Evolutionary conservation across 2,797 vertebrate species (phyloP), one percentile per base, ranked within the genome.

Genomic region (Lacerta viridis): DNA sequence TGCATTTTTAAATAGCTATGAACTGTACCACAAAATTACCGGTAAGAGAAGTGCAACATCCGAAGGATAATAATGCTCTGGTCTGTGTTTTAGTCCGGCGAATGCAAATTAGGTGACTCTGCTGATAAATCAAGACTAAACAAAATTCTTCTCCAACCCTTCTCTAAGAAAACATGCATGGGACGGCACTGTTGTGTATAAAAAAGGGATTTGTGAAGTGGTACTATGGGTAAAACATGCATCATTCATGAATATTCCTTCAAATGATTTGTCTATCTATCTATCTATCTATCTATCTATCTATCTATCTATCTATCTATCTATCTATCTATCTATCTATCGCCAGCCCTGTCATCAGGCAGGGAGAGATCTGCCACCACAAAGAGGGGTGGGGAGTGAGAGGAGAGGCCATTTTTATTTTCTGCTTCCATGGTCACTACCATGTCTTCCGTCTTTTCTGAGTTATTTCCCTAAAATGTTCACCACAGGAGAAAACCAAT

Each of bases 201-300:
- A 83, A 89, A 25, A 41, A 17, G 83, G 84, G 50, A 72, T 68
- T 36, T 81, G 85, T 55, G 50, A 15, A 66, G 7, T 46, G 2
- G 90, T 83, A n/a, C 33, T 75, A 80, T 80, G 50, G 84, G 39
- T 80, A 83, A 90, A 87, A 79, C 77, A 7, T 25, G 33, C 74
- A 79, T 69, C 6, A 39, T 2, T 18, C 29, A 66, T 27, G 85
- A 55, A 55, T 10, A 0, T 0, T 8, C 0, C 20, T 72, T 25
- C 61, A 27, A 59, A 69, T 39, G 83, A 84, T 5, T 20, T 55
- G 13, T 1, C 46, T 50, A 46, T 46, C 43, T 46, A 46, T 46
- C 46, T 46, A 46, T 46, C 43, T 46, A 46, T 46, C 43, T 46
- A 46, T 46, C 43, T 43, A 46, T 46, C 50, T 50, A 50, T 50